Evolutionary conservation across 1,140 invertebrate genomes (phyloP).

Genomic region (Drosophila orosa): DNA sequence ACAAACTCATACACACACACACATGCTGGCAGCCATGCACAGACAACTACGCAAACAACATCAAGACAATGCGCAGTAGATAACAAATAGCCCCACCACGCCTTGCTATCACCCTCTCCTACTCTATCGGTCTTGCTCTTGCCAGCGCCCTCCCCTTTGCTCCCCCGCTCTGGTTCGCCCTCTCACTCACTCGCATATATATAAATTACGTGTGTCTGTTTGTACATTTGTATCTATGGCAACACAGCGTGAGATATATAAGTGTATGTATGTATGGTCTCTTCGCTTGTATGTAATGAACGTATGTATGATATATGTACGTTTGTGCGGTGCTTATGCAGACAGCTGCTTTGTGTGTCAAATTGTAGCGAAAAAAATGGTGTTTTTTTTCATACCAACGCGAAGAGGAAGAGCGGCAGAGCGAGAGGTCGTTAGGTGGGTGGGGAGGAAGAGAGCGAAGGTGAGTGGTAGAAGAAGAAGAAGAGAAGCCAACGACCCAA

Average conservation of each 20-base stretch:
- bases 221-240: conserved; percentile 63
- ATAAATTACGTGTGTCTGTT: conserved; percentile 37
- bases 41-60: conserved; percentile 79
- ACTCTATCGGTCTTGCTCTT: conserved; percentile 20
- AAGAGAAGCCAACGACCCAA: conserved; percentile 32
- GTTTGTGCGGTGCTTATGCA: conserved; percentile 47
- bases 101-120: conserved; percentile 12
- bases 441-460: conserved; percentile 11
- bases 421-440: conserved; percentile 12
- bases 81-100: conserved; percentile 57
- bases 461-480: conserved; percentile 12
- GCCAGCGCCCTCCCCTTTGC: conserved; percentile 28
- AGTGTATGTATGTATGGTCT: conserved; percentile 5
- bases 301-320: conserved; percentile 26
- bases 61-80: conserved; percentile 81
- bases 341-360: conserved; percentile 67
- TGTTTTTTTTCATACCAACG: conserved; percentile 39
- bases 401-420: conserved; percentile 28
- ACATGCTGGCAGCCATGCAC: conserved; percentile 36
- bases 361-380: conserved; percentile 61
- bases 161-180: conserved; percentile 2
- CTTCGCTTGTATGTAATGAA: conserved; percentile 13
- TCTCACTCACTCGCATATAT: conserved; percentile 17
- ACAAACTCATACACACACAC: conserved; percentile 35
- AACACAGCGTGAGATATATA: conserved; percentile 72